Evolutionary conservation across 2,113 vertebrate genomes (phyloP).

Genomic region (Silurus glanis): DNA sequence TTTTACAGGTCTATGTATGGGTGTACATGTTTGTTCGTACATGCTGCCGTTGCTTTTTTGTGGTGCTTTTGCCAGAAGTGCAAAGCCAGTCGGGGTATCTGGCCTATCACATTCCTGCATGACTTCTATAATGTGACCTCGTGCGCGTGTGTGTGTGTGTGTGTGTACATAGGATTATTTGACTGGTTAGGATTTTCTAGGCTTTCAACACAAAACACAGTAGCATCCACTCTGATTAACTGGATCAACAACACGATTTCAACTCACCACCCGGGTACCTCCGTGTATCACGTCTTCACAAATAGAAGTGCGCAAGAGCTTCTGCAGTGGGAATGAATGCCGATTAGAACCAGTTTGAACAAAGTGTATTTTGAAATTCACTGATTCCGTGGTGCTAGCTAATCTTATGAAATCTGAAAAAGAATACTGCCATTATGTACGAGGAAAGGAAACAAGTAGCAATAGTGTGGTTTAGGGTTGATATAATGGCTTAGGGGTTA

Average conservation of each 20-base stretch:
- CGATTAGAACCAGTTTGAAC: neutral
- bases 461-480: constrained; percentile 1
- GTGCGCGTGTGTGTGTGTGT: neutral
- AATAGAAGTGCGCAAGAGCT: neutral
- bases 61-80: constrained; percentile 50
- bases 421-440: constrained; percentile 31
- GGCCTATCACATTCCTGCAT: constrained; percentile 43
- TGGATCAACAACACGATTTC: neutral
- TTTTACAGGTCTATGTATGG: neutral
- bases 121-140: constrained; percentile 40
- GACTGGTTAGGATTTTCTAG: constrained; percentile 9
- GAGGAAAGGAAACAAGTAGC: neutral
- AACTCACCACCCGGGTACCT: neutral
- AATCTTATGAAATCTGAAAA: constrained; percentile 22
- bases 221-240: constrained; percentile 23
- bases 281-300: neutral
- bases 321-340: constrained; percentile 5
- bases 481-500: constrained; percentile 2
- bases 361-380: constrained; percentile 17
- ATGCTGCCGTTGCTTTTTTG: constrained; percentile 37
- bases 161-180: neutral
- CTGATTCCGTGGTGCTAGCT: constrained; percentile 42
- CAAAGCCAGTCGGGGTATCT: constrained; percentile 25
- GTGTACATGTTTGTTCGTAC: constrained; percentile 9
- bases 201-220: neutral